Base-by-base conservation (phyloP, 2,113 vertebrate species). In the Pipra filicauda region DNA sequence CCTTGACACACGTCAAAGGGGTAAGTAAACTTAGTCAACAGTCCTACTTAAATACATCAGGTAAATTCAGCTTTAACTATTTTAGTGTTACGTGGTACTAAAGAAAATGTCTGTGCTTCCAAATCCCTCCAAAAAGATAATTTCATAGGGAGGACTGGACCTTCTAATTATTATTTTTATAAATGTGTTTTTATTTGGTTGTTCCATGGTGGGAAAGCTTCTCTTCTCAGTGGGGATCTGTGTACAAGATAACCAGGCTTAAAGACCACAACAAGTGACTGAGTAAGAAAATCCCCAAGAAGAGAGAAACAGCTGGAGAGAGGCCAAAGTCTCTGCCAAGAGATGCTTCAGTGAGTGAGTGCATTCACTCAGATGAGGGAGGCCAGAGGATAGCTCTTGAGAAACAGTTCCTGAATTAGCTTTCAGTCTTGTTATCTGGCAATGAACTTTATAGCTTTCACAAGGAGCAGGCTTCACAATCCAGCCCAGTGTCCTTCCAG, bases 251-350 rank as follows among this genome's bases (percentile, higher is more conserved):
- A 97, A 96, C 85, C 66, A 73, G 84, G 84, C 97, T 96, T 96
- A 96, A 93, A 94, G 84, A 95, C 94, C 82, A 91, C 88, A 97
- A 92, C 95, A 79, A 95, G 80, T 55, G 81, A 43, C 80, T 93
- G 69, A 96, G 96, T 89, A 97, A 97, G 96, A 97, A 97, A 98
- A 93, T 96, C 67, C 48, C 70, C 33, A 62, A 89, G 92, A 93
- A 71, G 84, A 84, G 88, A 94, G 92, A 93, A 88, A 88, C 82
- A 81, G 72, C 69, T 98, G 97, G 97, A 98, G 72, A 65, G 67
- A 95, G 88, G 95, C 96, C 97, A 97, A 92, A 95, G 91, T 58
- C 43, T 70, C 91, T 97, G 97, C 96, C 96, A 97, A 97, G 91
- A 96, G 95, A 91, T 96, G 74, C 92, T 97, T 98, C 89, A 96